phyloP scores from a whole-genome alignment of 2,888 invertebrate genomes.

The Lasius fuliginosus region DNA sequence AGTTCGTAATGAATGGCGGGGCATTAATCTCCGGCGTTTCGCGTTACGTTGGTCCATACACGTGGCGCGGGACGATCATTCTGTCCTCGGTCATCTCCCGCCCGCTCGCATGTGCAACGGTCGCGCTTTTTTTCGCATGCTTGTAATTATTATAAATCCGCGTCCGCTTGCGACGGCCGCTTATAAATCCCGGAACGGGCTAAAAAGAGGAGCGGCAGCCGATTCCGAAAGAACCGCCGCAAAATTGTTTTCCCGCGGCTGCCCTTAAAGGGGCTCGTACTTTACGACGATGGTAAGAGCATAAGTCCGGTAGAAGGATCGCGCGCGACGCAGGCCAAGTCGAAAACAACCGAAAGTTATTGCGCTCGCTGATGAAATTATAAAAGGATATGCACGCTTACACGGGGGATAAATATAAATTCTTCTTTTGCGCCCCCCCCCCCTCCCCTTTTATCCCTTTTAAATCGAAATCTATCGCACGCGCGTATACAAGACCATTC shows the following conservation, averaged over 20 bases:
- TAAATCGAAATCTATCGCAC: not conserved
- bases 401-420: not conserved
- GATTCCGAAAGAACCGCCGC: conserved; percentile 54
- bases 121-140: conserved; percentile 47
- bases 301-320: conserved; percentile 31
- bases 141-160: conserved; percentile 73
- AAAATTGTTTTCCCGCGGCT: conserved; percentile 58
- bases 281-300: conserved; percentile 54
- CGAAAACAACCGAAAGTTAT: conserved; percentile 48
- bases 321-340: conserved; percentile 37
- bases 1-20: conserved; percentile 65
- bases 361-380: conserved; percentile 6
- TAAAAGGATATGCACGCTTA: not conserved
- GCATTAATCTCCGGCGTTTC: conserved; percentile 67
- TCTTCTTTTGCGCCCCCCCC: not conserved
- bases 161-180: conserved; percentile 25
- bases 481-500: not conserved
- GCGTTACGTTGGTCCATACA: conserved; percentile 56
- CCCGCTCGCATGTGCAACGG: conserved; percentile 19
- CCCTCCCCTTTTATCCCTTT: not conserved
- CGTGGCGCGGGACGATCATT: conserved; percentile 55
- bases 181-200: conserved; percentile 63
- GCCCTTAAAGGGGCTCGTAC: conserved; percentile 48
- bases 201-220: conserved; percentile 2
- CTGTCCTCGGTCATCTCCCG: conserved; percentile 11